Evolutionary conservation across 1,140 invertebrate genomes (phyloP).

Genomic region (Aphelinus atriplicis): DNA sequence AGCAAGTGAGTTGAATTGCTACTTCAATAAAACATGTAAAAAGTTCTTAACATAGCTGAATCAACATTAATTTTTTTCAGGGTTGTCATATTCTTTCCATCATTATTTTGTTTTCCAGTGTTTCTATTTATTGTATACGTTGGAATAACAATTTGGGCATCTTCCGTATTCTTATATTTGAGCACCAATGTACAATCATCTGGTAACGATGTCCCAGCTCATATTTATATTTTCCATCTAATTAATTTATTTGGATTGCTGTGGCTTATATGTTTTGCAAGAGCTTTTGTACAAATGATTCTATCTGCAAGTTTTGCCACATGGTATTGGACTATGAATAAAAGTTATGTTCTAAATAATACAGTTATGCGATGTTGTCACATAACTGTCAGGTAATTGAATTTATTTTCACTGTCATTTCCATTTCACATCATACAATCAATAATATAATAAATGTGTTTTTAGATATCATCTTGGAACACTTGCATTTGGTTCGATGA

Average conservation of each 20-base stretch:
- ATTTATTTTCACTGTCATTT: neutral
- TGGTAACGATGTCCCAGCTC: neutral
- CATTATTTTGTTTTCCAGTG: neutral
- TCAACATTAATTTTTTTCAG: slow-evolving; percentile 5
- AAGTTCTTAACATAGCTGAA: too few relatives aligned
- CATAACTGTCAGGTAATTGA: slow-evolving; percentile 5
- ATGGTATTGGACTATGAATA: slow-evolving; percentile 16
- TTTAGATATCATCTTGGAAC: slow-evolving; percentile 7
- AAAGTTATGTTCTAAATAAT: slow-evolving; percentile 8
- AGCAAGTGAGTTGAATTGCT: neutral
- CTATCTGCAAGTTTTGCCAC: slow-evolving; percentile 9
- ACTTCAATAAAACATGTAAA: too few relatives aligned
- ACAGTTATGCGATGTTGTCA: neutral
- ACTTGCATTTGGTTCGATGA: slow-evolving; percentile 3
- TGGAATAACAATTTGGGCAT: too few relatives aligned
- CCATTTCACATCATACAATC: neutral
- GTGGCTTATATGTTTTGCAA: neutral
- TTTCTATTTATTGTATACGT: neutral
- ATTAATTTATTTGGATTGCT: neutral
- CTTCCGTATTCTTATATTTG: too few relatives aligned
- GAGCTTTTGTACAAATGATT: neutral
- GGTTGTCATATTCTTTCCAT: slow-evolving; percentile 8
- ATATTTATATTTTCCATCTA: neutral
- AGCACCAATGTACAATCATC: neutral
- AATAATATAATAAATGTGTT: neutral